These are phyloP conservation scores for Graptemys geographica DNA, from an alignment of 2,797 vertebrate species.

Conservation along the genomic window DNA sequence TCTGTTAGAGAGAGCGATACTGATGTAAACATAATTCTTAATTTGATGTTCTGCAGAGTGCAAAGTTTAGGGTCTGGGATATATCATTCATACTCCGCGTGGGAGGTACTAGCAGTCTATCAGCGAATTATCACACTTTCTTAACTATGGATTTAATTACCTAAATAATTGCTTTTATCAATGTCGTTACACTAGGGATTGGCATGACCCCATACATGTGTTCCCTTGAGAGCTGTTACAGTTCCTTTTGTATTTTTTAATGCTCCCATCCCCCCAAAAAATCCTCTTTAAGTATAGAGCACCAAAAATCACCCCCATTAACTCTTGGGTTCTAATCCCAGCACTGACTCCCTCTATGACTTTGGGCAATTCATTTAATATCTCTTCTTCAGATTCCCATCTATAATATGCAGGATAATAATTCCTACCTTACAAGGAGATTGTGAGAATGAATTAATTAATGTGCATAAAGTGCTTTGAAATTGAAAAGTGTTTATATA, in stretches of 20 bases:
- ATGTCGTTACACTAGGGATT: not conserved
- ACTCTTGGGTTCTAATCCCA: not conserved
- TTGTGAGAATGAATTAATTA: not conserved
- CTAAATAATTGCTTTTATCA: not conserved
- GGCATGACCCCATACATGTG: not conserved
- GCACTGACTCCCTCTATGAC: not conserved
- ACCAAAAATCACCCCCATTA: not conserved
- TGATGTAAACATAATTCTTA: rapidly evolving
- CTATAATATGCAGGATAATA: not conserved
- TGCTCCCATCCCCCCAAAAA: not conserved
- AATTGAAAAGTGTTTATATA: not conserved
- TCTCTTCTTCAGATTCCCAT: not conserved
- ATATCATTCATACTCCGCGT: not conserved
- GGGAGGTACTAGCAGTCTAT: not conserved
- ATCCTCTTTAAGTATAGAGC: not conserved
- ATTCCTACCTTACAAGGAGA: not conserved
- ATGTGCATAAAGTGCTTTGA: not conserved
- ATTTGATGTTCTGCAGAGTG: not conserved
- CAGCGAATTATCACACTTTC: not conserved
- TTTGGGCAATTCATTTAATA: not conserved
- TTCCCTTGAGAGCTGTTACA: not conserved
- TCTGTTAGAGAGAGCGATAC: not conserved
- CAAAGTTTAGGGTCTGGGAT: rapidly evolving
- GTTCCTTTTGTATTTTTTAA: not conserved
- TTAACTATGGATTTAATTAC: not conserved